These are phyloP conservation scores for Serranus cabrilla DNA, from an alignment of 2,797 vertebrate genomes.

Conservation along the genomic window DNA sequence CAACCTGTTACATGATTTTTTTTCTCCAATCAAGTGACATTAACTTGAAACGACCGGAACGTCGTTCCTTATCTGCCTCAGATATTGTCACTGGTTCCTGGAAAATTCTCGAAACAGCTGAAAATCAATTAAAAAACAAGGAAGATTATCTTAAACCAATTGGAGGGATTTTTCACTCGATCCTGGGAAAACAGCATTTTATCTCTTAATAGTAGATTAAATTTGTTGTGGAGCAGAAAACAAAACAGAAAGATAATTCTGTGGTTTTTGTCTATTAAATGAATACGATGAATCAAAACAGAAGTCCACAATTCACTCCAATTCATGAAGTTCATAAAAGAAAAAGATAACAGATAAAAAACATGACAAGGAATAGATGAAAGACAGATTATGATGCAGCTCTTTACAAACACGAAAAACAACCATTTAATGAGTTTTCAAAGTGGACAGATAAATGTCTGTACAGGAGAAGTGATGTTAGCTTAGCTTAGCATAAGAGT, in stretches of 20 bases:
- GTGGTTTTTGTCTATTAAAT: background rate
- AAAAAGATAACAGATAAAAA: constrained; percentile 20
- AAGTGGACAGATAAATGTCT: constrained; percentile 12
- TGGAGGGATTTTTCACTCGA: background rate
- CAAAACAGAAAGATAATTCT: background rate
- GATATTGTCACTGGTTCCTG: constrained; percentile 37
- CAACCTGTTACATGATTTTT: constrained; percentile 41
- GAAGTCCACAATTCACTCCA: background rate
- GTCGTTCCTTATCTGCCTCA: constrained; percentile 36
- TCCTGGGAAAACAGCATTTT: constrained; percentile 19
- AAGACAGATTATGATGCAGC: background rate
- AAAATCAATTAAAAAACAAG: constrained; percentile 44
- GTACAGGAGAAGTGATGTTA: background rate
- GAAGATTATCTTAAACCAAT: constrained; percentile 6
- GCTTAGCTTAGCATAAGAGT: background rate
- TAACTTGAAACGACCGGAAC: constrained; percentile 51
- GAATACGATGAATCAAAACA: background rate
- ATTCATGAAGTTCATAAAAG: constrained; percentile 5
- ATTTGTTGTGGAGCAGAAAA: constrained; percentile 17
- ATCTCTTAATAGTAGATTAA: constrained; percentile 1
- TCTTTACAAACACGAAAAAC: constrained; percentile 20
- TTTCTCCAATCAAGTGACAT: constrained; percentile 34
- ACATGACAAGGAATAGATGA: constrained; percentile 23
- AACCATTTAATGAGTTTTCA: background rate
- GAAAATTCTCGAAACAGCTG: constrained; percentile 34